phyloP scores from a whole-genome alignment of 2,797 vertebrate species.

The Strix occidentalis region DNA sequence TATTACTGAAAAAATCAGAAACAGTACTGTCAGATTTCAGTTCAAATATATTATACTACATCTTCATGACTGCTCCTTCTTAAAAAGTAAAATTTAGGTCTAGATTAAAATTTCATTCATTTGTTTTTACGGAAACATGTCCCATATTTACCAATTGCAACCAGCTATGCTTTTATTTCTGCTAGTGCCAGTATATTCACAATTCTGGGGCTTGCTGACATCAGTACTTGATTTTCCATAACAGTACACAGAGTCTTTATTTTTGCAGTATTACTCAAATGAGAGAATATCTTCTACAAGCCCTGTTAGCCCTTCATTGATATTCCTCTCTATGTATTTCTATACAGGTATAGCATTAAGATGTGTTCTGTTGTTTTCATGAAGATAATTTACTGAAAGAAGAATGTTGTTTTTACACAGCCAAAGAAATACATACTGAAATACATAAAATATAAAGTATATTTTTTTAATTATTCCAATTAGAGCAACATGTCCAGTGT shows the following conservation, averaged over 20 bases:
- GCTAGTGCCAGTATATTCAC: not conserved
- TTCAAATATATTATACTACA: not conserved
- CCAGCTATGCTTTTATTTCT: not conserved
- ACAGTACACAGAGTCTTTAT: not conserved
- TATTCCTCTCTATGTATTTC: not conserved
- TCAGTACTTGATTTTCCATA: constrained; percentile 7
- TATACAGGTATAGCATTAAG: not conserved
- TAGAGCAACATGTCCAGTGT: not conserved
- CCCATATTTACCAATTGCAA: not conserved
- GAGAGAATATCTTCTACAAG: not conserved
- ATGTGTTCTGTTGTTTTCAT: not conserved
- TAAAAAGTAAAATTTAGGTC: not conserved
- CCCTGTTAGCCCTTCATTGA: not conserved
- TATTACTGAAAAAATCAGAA: not conserved
- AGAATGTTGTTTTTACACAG: not conserved
- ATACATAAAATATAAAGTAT: no score
- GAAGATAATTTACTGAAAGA: not conserved
- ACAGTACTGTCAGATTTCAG: not conserved
- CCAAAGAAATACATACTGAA: not conserved
- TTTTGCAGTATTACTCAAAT: constrained; percentile 26
- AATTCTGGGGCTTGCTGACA: not conserved
- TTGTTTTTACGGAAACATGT: not conserved
- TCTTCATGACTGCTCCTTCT: not conserved
- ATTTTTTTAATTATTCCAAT: not conserved
- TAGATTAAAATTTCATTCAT: not conserved